Evolutionary conservation across 2,888 invertebrate species (phyloP), one percentile per base, ranked within the genome.

Genomic region (Parnassius mnemosyne): DNA sequence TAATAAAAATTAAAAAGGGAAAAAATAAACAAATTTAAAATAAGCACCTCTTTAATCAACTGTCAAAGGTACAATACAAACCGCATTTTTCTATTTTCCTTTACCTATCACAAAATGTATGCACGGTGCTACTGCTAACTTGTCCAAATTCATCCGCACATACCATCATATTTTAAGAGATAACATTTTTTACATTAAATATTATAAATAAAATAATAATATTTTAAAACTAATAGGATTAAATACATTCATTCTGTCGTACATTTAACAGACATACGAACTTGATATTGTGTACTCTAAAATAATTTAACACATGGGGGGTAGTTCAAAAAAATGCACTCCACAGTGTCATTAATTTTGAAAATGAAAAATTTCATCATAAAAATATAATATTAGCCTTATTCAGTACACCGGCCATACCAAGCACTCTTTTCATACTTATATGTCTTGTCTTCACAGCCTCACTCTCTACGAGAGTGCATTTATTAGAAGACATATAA

Each of bases 1-100:
- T 34, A 34, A 1, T 7, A 25, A 34, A 34, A 34, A 9, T 16
- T 50, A 10, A 47, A 10, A 9, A 49, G 13, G 49, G 9, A 49
- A 13, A 1, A 13, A 49, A 50, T 44, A 55, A 61, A 76, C 73
- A 62, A 52, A 51, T 69, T 68, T 71, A 77, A 83, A 78, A 76
- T 86, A 91, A 89, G 90, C 90, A 91, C 90, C 89, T 87, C 87
- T 87, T 87, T 89, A 89, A 83, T 89, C 80, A 79, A 87, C 84
- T 83, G 85, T 87, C 87, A 86, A 85, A 86, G 82, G 77, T 84
- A 83, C 81, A 81, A 80, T 83, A 85, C 78, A 85, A 84, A 85
- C 85, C 85, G 84, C 81, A 83, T 83, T 81, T 34, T 84, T 79
- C 75, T 78, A 34, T 44, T 54, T 78, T 10, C 44, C 71, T 79